Evolutionary conservation across 2,113 vertebrate species (phyloP).

Genomic region (Eonycteris spelaea): DNA sequence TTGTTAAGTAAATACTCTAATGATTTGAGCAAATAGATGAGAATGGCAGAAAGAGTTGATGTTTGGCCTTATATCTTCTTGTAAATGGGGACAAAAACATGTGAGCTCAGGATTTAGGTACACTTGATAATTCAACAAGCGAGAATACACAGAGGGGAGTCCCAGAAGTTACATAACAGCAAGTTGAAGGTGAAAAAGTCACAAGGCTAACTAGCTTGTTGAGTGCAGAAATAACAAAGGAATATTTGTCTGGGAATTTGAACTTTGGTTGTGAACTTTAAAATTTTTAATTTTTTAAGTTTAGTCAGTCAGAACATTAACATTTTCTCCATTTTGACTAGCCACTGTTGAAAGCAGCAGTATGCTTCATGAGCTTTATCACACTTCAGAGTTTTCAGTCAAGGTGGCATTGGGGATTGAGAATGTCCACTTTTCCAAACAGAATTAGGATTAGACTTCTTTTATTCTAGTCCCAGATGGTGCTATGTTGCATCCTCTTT

Average conservation of each 20-base stretch:
- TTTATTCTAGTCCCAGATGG: neutral
- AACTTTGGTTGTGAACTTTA: neutral
- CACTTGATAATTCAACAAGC: neutral
- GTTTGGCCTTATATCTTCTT: neutral
- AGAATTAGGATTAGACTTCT: neutral
- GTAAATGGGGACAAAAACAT: neutral
- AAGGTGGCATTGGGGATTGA: neutral
- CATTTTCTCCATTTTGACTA: neutral
- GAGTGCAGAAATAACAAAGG: neutral
- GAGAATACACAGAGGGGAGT: neutral
- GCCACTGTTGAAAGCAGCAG: neutral
- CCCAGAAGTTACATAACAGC: neutral
- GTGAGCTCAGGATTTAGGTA: neutral
- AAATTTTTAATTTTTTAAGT: neutral
- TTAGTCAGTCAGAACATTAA: neutral
- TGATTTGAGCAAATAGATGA: neutral
- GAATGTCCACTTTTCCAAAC: conserved; percentile 15
- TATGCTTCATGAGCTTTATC: neutral
- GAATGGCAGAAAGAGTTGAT: neutral
- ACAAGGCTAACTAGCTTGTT: neutral
- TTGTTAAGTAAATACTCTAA: neutral
- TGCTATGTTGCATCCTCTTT: neutral
- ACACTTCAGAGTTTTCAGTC: neutral
- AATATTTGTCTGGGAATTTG: neutral
- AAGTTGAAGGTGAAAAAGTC: neutral